phyloP scores from a whole-genome alignment of 2,888 invertebrate genomes.

The Smittia aterrima region DNA sequence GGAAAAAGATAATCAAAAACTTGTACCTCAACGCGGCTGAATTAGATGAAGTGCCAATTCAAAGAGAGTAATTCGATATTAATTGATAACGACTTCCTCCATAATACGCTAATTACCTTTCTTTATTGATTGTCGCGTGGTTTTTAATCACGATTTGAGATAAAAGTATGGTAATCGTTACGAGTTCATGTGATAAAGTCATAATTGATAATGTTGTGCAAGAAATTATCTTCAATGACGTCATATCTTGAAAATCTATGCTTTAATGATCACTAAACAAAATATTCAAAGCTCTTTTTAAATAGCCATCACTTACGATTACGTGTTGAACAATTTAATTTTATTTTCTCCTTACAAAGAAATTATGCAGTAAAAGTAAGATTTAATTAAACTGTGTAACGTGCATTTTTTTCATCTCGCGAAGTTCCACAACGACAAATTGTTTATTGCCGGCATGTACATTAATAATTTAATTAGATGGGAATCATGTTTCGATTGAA shows the following conservation, averaged over 20 bases:
- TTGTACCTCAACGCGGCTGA: neutral
- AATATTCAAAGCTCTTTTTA: conserved; percentile 6
- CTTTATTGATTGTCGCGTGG: neutral
- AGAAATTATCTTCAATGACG: neutral
- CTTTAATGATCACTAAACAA: neutral
- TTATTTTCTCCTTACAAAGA: neutral
- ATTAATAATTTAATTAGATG: neutral
- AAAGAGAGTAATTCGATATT: conserved; percentile 1
- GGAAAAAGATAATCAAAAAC: neutral
- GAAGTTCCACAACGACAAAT: neutral
- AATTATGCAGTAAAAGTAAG: neutral
- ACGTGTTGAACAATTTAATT: neutral
- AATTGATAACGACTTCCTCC: conserved; percentile 19
- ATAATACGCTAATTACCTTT: neutral
- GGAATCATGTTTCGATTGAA: neutral
- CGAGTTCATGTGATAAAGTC: neutral
- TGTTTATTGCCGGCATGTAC: neutral
- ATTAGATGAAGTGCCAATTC: neutral
- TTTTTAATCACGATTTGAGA: neutral
- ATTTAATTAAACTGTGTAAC: neutral
- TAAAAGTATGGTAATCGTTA: no score
- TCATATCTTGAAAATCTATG: neutral
- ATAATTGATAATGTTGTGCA: neutral
- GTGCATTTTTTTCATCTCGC: neutral
- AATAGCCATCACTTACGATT: neutral